Evolutionary conservation across 1,140 invertebrate genomes (phyloP).

Genomic region (Dendroctonus valens): DNA sequence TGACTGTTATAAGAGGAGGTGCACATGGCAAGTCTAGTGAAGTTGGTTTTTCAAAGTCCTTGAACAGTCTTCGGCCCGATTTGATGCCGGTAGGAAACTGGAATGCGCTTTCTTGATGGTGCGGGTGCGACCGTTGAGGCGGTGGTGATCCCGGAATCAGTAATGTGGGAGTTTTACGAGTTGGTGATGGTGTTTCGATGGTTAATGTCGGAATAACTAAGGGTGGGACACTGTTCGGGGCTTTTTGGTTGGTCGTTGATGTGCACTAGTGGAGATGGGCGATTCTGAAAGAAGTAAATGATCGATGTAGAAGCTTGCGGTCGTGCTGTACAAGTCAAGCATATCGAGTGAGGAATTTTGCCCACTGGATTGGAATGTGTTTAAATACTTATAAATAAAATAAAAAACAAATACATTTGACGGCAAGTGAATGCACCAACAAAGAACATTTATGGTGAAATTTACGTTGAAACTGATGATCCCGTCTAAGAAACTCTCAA

Average conservation of each 20-base stretch:
- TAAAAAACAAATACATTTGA: too few relatives aligned
- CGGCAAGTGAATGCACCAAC: too few relatives aligned
- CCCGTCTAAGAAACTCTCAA: too few relatives aligned
- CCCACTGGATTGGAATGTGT: too few relatives aligned
- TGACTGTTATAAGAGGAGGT: slow-evolving; percentile 72
- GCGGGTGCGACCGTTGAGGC: slow-evolving; percentile 55
- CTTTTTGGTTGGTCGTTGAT: slow-evolving; percentile 37
- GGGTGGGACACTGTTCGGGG: slow-evolving; percentile 43
- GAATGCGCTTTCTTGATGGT: slow-evolving; percentile 39
- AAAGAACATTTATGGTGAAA: too few relatives aligned
- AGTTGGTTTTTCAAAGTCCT: slow-evolving; percentile 59
- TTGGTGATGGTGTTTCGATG: slow-evolving; percentile 62
- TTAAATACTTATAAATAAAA: too few relatives aligned
- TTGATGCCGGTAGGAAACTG: slow-evolving; percentile 47
- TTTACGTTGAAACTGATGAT: too few relatives aligned
- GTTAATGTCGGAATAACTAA: slow-evolving; percentile 63
- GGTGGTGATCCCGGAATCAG: slow-evolving; percentile 60
- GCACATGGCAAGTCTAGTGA: slow-evolving; percentile 65
- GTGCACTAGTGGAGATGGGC: slow-evolving; percentile 52
- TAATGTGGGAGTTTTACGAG: slow-evolving; percentile 46
- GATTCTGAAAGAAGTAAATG: slow-evolving; percentile 47
- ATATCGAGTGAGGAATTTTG: too few relatives aligned
- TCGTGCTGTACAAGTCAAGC: too few relatives aligned
- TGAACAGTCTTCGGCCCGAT: slow-evolving; percentile 48
- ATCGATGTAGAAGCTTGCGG: too few relatives aligned